Percentiles rank a stretch among this genome's conserved stretches.
phyloP scores from a whole-genome alignment of 2,888 invertebrate species.

The Disparrhopalites patrizii region DNA sequence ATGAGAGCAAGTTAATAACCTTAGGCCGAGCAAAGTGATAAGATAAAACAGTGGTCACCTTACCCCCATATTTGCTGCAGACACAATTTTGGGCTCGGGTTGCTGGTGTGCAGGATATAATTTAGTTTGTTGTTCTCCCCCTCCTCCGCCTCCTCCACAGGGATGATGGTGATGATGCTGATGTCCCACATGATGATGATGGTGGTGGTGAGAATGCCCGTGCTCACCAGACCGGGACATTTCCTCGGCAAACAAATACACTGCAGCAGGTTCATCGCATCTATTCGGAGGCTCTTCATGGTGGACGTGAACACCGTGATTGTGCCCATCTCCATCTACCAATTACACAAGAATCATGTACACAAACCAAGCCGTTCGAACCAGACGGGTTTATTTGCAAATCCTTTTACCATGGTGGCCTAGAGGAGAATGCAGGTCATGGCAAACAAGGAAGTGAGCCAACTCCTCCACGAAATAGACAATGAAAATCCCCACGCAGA shows the following conservation, averaged over 20 bases:
- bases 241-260: constrained; percentile 47
- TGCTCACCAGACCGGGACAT: constrained; percentile 43
- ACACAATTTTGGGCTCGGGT: constrained; percentile 24
- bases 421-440: constrained; percentile 46
- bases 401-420: constrained; percentile 38
- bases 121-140: constrained; percentile 41
- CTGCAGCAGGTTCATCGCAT: constrained; percentile 48
- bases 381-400: no score
- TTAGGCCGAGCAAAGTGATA: no score
- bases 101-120: constrained; percentile 32
- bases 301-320: constrained; percentile 48
- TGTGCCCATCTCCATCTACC: constrained; percentile 44
- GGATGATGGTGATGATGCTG: constrained; percentile 32
- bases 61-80: constrained; percentile 7
- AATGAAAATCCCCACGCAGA: constrained; percentile 46
- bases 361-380: no score
- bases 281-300: constrained; percentile 47
- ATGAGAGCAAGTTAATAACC: no score
- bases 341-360: neutral
- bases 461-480: constrained; percentile 47
- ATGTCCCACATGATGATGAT: constrained; percentile 24
- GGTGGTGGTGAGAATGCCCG: constrained; percentile 15
- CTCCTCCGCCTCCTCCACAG: constrained; percentile 21
- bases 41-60: neutral
- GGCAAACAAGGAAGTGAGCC: constrained; percentile 47